phyloP scores from a whole-genome alignment of 2,113 vertebrate species.

The Python bivittatus region DNA sequence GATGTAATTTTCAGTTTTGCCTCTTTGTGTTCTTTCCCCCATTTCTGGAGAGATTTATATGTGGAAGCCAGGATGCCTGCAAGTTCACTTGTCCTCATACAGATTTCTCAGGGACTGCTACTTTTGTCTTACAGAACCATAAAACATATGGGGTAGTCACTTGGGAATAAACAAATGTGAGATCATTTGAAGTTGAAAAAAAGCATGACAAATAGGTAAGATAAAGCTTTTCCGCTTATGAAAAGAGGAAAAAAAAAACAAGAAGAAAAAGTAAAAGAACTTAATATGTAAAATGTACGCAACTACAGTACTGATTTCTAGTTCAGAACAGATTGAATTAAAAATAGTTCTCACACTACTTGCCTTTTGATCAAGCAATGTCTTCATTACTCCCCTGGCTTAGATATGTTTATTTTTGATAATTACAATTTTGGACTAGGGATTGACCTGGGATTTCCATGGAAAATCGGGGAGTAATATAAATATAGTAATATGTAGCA shows the following conservation, averaged over 20 bases:
- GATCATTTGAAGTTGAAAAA: constrained; percentile 9
- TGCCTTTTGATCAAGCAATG: not conserved
- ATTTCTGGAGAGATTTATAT: constrained; percentile 28
- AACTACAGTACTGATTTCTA: not conserved
- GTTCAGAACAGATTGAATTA: not conserved
- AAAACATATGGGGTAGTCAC: constrained; percentile 6
- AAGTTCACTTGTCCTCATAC: constrained; percentile 16
- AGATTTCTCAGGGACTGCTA: constrained; percentile 12
- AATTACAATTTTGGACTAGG: not conserved
- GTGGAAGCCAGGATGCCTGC: constrained; percentile 15
- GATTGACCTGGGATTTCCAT: not conserved
- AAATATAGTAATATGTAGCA: not conserved
- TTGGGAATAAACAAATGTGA: constrained; percentile 13
- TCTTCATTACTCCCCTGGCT: not conserved
- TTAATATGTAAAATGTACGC: not conserved
- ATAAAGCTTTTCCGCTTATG: not conserved
- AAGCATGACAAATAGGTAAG: constrained; percentile 13
- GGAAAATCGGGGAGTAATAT: not conserved
- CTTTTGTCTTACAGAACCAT: not conserved
- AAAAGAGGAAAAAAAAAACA: not conserved
- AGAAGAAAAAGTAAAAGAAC: not conserved
- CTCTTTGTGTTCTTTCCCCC: constrained; percentile 13
- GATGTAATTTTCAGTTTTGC: constrained; percentile 14
- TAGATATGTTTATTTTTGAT: not conserved
- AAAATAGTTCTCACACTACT: not conserved